These are phyloP conservation scores for Melitaea cinxia DNA, from an alignment of 1,140 invertebrate genomes.

Conservation along the genomic window DNA sequence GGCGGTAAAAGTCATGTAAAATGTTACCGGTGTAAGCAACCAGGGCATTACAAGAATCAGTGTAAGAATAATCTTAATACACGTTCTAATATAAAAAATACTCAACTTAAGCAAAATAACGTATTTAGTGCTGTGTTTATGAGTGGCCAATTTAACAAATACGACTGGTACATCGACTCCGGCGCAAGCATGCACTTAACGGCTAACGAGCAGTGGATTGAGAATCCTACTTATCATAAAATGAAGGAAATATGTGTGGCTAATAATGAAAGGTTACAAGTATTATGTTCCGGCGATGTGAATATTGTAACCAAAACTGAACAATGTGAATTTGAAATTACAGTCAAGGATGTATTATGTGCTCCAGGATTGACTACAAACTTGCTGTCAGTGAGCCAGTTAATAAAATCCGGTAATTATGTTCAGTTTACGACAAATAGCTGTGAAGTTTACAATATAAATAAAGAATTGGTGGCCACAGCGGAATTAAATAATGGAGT, in stretches of 20 bases:
- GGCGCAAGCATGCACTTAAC: constrained; percentile 34
- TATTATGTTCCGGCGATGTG: constrained; percentile 45
- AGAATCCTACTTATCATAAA: constrained; percentile 18
- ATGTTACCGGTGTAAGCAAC: no score
- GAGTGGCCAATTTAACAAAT: constrained; percentile 15
- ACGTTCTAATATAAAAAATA: background rate
- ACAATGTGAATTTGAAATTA: constrained; percentile 34
- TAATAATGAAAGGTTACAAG: constrained; percentile 43
- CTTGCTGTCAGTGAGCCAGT: constrained; percentile 44
- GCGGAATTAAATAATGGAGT: constrained; percentile 23
- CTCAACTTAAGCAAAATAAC: constrained; percentile 1
- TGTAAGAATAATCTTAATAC: constrained; percentile 28
- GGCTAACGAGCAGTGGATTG: constrained; percentile 13
- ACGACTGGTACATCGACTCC: constrained; percentile 34
- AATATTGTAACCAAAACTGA: constrained; percentile 35
- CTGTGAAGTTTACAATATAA: constrained; percentile 23
- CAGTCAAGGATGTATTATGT: constrained; percentile 41
- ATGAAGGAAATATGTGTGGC: constrained; percentile 45
- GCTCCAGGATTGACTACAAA: constrained; percentile 43
- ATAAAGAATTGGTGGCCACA: constrained; percentile 19
- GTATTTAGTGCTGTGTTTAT: constrained; percentile 38
- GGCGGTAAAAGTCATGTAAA: no score
- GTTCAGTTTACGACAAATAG: constrained; percentile 19
- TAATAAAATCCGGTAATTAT: constrained; percentile 39
- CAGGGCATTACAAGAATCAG: constrained; percentile 18